Evolutionary conservation across 2,888 invertebrate genomes (phyloP).

Genomic region (Clivina fossor): DNA sequence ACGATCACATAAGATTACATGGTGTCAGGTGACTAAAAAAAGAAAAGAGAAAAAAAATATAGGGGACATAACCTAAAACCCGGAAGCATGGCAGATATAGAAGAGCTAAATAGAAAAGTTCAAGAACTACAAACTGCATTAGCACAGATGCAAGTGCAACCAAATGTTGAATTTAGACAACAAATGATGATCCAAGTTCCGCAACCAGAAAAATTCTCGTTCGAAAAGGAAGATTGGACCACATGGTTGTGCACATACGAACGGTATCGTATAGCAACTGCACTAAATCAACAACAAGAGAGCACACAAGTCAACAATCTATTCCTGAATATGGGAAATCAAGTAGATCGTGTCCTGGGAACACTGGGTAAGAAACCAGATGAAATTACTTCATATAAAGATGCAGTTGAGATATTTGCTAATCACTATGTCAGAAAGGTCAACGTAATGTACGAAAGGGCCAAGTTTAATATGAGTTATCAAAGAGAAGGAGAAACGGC

Average conservation of each 20-base stretch:
- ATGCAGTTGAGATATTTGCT: neutral
- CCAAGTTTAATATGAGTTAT: constrained; percentile 6
- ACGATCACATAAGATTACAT: no score
- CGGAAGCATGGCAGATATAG: no score
- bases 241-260: constrained; percentile 36
- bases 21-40: no score
- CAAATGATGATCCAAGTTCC: constrained; percentile 28
- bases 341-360: neutral
- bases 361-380: constrained; percentile 3
- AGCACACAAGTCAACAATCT: constrained; percentile 33
- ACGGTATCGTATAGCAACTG: constrained; percentile 33
- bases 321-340: constrained; percentile 33
- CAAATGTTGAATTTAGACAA: neutral
- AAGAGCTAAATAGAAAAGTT: no score
- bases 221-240: constrained; percentile 35
- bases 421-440: constrained; percentile 3
- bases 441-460: constrained; percentile 7
- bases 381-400: neutral
- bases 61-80: no score
- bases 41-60: no score
- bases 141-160: no score
- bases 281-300: constrained; percentile 27
- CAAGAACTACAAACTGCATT: no score
- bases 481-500: constrained; percentile 5
- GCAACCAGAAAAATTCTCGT: constrained; percentile 30